Conservation (phyloP, 2,888 invertebrate species). For the Philhelius pedissequus region DNA sequence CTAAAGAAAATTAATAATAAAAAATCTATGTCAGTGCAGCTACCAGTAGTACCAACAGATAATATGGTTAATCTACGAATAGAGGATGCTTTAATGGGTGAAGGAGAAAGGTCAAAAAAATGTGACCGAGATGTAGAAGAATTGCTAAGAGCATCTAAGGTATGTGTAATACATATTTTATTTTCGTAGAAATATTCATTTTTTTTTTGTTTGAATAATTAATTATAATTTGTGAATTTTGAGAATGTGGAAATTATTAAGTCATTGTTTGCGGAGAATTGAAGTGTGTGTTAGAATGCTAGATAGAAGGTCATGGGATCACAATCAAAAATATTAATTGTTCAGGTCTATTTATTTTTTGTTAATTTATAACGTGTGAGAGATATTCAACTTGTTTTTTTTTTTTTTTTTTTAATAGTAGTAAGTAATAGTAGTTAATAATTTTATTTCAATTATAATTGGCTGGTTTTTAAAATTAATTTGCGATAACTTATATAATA, state of each 20-base stretch:
- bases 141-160: conserved; percentile 82
- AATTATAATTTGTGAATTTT: not conserved
- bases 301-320: not conserved
- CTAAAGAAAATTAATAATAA: conserved; percentile 37
- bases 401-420: too few relatives aligned
- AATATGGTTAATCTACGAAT: conserved; percentile 80
- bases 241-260: not conserved
- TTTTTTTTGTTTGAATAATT: not conserved
- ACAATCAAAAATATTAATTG: not conserved
- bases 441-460: too few relatives aligned
- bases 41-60: conserved; percentile 69
- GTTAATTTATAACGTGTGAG: too few relatives aligned
- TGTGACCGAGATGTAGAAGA: conserved; percentile 82
- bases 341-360: too few relatives aligned
- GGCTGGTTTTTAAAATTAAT: too few relatives aligned
- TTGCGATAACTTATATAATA: too few relatives aligned
- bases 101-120: conserved; percentile 71
- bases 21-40: conserved; percentile 11
- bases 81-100: conserved; percentile 76
- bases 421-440: too few relatives aligned
- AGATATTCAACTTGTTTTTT: too few relatives aligned
- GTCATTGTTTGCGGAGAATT: not conserved
- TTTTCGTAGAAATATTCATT: not conserved
- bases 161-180: conserved; percentile 67
- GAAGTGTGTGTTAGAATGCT: not conserved